Evolutionary conservation across 2,113 vertebrate species (phyloP).

Genomic region (Aramus guarauna): DNA sequence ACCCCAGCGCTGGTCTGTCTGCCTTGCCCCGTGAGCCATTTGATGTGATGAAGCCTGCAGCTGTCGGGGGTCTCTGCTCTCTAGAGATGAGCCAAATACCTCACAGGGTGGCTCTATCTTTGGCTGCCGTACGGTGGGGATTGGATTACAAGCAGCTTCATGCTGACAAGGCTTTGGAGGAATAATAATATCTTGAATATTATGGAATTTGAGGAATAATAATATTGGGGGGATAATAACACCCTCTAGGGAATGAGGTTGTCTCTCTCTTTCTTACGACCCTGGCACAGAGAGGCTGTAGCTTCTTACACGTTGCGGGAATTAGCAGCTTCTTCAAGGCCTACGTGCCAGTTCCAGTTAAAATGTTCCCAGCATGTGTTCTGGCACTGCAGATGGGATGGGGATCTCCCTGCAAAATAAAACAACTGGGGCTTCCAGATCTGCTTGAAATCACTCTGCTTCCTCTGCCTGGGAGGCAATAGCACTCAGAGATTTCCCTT

Average conservation of each 20-base stretch:
- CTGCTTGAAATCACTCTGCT: not conserved
- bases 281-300: not conserved
- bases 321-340: constrained; percentile 13
- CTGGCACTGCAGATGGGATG: not conserved
- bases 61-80: not conserved
- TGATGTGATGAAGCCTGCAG: not conserved
- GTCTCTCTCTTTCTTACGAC: not conserved
- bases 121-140: not conserved
- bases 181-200: constrained; percentile 52
- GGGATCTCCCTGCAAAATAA: constrained; percentile 34
- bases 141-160: constrained; percentile 60
- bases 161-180: constrained; percentile 33
- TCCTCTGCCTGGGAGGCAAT: not conserved
- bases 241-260: not conserved
- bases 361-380: constrained; percentile 29
- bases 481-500: not conserved
- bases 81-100: not conserved
- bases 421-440: constrained; percentile 3
- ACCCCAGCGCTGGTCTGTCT: not conserved
- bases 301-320: not conserved
- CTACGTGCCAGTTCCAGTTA: not conserved
- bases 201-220: constrained; percentile 52
- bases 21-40: not conserved
- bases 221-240: constrained; percentile 31
- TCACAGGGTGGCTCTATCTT: constrained; percentile 9